These are phyloP conservation scores for Bradypodion pumilum DNA, from an alignment of 2,797 vertebrate genomes.

Conservation along the genomic window DNA sequence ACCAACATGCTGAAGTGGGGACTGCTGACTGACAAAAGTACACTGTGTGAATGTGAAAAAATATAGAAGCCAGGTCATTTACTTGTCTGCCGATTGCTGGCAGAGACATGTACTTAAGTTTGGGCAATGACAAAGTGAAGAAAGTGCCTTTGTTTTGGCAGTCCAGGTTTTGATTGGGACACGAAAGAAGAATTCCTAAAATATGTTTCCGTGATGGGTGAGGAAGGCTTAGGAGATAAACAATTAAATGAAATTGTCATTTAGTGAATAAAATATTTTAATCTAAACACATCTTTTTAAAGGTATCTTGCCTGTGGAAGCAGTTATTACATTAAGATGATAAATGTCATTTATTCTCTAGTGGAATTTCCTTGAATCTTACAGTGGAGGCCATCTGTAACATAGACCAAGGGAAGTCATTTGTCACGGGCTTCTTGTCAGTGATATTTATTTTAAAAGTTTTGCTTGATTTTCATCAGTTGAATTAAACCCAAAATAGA, in stretches of 20 bases:
- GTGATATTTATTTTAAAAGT: conserved; percentile 26
- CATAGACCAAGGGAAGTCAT: conserved; percentile 10
- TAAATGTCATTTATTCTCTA: conserved; percentile 24
- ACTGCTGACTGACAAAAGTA: too few species aligned
- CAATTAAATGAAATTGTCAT: conserved; percentile 22
- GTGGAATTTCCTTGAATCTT: conserved; percentile 2
- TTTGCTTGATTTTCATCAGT: not conserved
- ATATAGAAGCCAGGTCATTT: too few species aligned
- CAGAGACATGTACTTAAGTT: too few species aligned
- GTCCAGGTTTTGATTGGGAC: too few species aligned
- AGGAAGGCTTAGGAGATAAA: conserved; percentile 15
- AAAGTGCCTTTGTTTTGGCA: too few species aligned
- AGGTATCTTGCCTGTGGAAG: conserved; percentile 13
- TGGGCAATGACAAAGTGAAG: too few species aligned
- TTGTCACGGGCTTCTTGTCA: not conserved
- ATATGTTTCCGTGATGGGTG: not conserved
- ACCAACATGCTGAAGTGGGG: too few species aligned
- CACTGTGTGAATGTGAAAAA: too few species aligned
- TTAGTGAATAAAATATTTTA: conserved; percentile 27
- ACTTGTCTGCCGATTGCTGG: too few species aligned
- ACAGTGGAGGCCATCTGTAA: not conserved
- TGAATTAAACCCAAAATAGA: conserved; percentile 23
- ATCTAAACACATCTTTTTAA: conserved; percentile 1
- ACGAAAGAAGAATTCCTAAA: too few species aligned
- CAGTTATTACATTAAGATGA: conserved; percentile 13